Percentiles rank a stretch among this genome's conserved stretches.
These are phyloP conservation scores for Apoda limacodes DNA, from an alignment of 2,888 invertebrate genomes.

Conservation along the genomic window DNA sequence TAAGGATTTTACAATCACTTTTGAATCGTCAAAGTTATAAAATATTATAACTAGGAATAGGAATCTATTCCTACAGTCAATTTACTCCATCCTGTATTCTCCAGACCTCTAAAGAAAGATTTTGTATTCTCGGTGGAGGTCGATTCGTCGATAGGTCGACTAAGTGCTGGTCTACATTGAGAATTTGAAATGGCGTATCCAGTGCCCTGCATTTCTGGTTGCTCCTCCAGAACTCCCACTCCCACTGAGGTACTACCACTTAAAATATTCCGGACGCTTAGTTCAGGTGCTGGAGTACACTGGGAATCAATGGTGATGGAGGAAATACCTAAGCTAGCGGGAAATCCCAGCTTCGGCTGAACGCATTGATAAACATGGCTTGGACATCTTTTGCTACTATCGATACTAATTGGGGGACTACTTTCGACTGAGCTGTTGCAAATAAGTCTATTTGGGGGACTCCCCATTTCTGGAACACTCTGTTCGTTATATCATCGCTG, in stretches of 20 bases:
- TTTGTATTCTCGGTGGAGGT: slow-evolving; percentile 10
- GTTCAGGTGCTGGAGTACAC: slow-evolving; percentile 16
- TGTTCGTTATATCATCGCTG: too few relatives aligned
- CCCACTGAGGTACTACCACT: slow-evolving; percentile 17
- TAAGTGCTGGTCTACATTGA: slow-evolving; percentile 8
- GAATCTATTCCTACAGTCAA: too few relatives aligned
- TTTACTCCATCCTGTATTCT: too few relatives aligned
- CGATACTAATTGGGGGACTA: slow-evolving; percentile 14
- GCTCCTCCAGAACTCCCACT: slow-evolving; percentile 16
- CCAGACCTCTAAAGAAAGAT: slow-evolving; percentile 6
- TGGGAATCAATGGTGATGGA: slow-evolving; percentile 17
- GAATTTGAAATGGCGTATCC: slow-evolving; percentile 6
- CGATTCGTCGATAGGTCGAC: slow-evolving; percentile 13
- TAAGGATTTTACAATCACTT: too few relatives aligned
- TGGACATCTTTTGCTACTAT: slow-evolving; percentile 7
- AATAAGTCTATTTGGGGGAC: slow-evolving; percentile 16
- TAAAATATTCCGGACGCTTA: slow-evolving; percentile 14
- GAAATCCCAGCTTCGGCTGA: slow-evolving; percentile 20
- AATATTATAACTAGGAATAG: slow-evolving; percentile 18
- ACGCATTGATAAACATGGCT: slow-evolving; percentile 12
- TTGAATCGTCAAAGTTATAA: too few relatives aligned
- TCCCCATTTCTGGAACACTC: slow-evolving; percentile 8
- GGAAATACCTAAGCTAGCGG: slow-evolving; percentile 20
- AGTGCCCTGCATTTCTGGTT: slow-evolving; percentile 10
- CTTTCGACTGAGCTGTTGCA: slow-evolving; percentile 15